Percentiles rank a stretch among this genome's conserved stretches.
Evolutionary conservation across 2,888 invertebrate species (phyloP).

Genomic region (Punctoribates punctum): DNA sequence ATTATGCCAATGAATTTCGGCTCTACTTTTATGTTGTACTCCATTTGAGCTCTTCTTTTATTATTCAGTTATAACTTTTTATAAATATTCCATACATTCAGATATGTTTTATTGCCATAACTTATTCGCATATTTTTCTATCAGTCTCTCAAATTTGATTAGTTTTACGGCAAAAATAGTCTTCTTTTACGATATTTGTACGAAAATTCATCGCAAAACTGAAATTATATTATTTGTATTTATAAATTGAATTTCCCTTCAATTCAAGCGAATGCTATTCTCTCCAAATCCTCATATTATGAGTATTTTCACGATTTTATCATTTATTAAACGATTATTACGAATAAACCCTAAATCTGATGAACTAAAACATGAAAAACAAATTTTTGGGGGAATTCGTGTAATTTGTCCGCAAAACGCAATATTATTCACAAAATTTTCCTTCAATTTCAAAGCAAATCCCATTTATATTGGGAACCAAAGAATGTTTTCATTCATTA

Average conservation of each 20-base stretch:
- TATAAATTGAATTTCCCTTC: neutral
- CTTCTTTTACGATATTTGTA: neutral
- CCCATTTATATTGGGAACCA: no score
- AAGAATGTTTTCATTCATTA: no score
- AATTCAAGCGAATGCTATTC: neutral
- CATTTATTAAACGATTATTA: conserved; percentile 20
- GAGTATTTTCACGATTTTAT: neutral
- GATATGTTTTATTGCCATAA: neutral
- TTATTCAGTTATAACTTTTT: neutral
- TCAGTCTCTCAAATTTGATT: neutral
- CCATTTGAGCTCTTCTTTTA: neutral
- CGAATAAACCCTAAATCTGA: neutral
- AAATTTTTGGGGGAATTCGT: neutral
- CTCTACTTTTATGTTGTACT: neutral
- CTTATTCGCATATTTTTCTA: neutral
- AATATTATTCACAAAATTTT: neutral
- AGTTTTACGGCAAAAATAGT: neutral
- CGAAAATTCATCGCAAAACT: no score
- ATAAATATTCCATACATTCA: neutral
- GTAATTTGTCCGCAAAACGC: neutral
- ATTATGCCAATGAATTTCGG: neutral
- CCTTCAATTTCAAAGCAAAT: no score
- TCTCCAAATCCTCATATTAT: neutral
- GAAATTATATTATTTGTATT: neutral
- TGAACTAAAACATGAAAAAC: neutral